These are phyloP conservation scores for Notarius lentiginosus DNA, from an alignment of 2,113 vertebrate genomes.

Conservation along the genomic window DNA sequence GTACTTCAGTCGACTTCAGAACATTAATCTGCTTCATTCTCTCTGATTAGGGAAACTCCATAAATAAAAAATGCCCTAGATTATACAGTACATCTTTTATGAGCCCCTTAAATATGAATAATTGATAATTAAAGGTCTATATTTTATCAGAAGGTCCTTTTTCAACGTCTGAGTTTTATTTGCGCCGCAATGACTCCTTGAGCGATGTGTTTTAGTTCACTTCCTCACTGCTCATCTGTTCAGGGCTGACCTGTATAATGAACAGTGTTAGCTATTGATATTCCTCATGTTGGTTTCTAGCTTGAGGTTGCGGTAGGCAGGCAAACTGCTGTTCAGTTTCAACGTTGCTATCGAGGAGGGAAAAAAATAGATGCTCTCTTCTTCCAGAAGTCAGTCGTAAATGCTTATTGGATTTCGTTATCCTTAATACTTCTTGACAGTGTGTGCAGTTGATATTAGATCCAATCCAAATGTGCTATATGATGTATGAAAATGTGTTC, in stretches of 20 bases:
- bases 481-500: constrained; percentile 11
- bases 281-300: not conserved
- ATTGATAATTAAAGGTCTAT: constrained; percentile 45
- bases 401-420: not conserved
- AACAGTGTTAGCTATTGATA: not conserved
- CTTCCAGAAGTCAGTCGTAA: not conserved
- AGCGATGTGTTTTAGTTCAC: not conserved
- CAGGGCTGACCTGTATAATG: not conserved
- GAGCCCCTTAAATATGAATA: constrained; percentile 44
- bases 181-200: not conserved
- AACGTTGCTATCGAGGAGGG: not conserved
- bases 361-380: not conserved
- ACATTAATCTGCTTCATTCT: constrained; percentile 15
- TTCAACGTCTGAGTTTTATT: not conserved
- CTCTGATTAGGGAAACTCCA: constrained; percentile 31
- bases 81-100: constrained; percentile 35
- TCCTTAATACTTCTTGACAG: not conserved
- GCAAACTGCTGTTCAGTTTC: not conserved
- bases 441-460: not conserved
- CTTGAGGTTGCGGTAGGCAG: not conserved
- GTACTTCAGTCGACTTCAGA: not conserved
- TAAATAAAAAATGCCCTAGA: constrained; percentile 33
- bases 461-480: not conserved
- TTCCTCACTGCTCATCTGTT: not conserved
- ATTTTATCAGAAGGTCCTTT: not conserved